A percentile compares a stretch with the other conserved stretches of the same genome.
Conservation (phyloP, 2,888 invertebrate genomes). For the Branchinecta sandiegonensis region DNA sequence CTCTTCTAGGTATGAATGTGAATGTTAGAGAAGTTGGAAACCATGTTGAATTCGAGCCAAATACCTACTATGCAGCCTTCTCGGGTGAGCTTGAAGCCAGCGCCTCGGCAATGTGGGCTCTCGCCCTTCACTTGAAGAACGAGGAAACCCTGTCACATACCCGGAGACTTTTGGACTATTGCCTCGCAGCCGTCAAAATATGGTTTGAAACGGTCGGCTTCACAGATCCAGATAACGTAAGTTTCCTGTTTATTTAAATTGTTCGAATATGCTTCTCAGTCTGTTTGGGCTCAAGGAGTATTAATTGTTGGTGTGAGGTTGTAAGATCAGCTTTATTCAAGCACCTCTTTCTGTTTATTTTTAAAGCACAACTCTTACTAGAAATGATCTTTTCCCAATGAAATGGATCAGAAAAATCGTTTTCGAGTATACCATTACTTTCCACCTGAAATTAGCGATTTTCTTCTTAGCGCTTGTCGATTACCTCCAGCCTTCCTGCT, state of each 20-base stretch:
- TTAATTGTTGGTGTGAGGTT: no score
- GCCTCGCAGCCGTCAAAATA: slow-evolving; percentile 60
- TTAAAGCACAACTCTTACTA: no score
- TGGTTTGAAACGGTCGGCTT: slow-evolving; percentile 78
- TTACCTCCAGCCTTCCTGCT: no score
- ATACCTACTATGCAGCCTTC: slow-evolving; percentile 93
- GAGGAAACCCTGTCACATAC: slow-evolving; percentile 54
- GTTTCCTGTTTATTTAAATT: slow-evolving; percentile 28
- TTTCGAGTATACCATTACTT: no score
- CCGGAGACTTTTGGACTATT: slow-evolving; percentile 56
- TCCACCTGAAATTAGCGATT: no score
- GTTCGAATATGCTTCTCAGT: no score
- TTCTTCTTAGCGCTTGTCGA: no score
- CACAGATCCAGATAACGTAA: slow-evolving; percentile 50
- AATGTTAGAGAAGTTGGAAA: slow-evolving; percentile 76
- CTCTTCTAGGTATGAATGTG: slow-evolving; percentile 72
- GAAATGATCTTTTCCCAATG: no score
- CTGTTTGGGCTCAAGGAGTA: no score
- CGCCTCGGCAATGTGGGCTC: slow-evolving; percentile 95
- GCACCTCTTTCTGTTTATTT: no score
- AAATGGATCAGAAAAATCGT: no score
- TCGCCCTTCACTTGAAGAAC: slow-evolving; percentile 70
- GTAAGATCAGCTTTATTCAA: no score
- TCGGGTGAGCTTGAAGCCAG: slow-evolving; percentile 93
- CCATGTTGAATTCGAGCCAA: slow-evolving; percentile 92